A percentile compares a stretch with the other conserved stretches of the same genome.
phyloP scores from a whole-genome alignment of 23 tunicate species.

The Oikopleura vanhoeffeni region DNA sequence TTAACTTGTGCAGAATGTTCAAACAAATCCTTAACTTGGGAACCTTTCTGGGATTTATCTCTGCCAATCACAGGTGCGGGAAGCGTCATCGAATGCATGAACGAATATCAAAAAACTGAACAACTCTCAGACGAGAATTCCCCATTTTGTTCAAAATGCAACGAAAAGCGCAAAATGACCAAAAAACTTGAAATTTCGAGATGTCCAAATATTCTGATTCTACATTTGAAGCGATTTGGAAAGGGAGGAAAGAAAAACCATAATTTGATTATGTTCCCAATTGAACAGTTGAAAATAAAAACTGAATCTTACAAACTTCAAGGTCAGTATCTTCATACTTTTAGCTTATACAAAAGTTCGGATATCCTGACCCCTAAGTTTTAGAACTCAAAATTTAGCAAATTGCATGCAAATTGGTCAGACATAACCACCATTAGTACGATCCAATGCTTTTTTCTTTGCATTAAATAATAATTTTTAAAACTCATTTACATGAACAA shows the following conservation, averaged over 20 bases:
- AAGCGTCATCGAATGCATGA: neutral
- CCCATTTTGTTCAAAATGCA: neutral
- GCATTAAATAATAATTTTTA: too few relatives aligned
- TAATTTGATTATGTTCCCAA: neutral
- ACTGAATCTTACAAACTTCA: neutral
- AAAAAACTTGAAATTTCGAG: neutral
- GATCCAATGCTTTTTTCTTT: too few relatives aligned
- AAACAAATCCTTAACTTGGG: neutral
- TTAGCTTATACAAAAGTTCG: too few relatives aligned
- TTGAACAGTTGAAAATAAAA: neutral
- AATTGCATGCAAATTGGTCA: too few relatives aligned
- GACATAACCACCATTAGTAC: too few relatives aligned
- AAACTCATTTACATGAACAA: too few relatives aligned
- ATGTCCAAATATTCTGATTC: neutral
- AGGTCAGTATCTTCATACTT: too few relatives aligned
- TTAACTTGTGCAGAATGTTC: neutral
- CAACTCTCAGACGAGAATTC: neutral
- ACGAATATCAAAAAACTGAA: neutral
- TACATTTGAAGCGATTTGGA: constrained; percentile 12
- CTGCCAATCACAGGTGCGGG: neutral
- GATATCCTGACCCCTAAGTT: too few relatives aligned
- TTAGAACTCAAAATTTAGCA: too few relatives aligned
- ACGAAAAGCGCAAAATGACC: neutral
- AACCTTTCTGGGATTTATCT: neutral
- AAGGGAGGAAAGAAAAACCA: neutral